phyloP scores from a whole-genome alignment of 35 echinoderm and acorn worm species.

The Ophioderma brevispina region DNA sequence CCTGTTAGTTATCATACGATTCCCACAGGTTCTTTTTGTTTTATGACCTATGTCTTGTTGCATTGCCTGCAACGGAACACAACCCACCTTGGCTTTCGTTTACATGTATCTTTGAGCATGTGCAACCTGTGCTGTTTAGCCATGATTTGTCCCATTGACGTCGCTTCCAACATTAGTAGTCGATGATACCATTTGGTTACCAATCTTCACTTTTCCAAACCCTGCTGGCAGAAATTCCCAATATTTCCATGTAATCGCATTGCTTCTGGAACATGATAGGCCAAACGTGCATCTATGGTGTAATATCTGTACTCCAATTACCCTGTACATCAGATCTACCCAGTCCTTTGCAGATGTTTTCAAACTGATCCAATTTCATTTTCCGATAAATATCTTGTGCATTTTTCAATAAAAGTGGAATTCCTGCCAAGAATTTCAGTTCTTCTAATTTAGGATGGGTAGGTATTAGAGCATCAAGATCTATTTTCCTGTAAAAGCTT shows the following conservation, averaged over 20 bases:
- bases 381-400: slow-evolving; percentile 8
- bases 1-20: too few species aligned
- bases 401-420: slow-evolving; percentile 49
- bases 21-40: slow-evolving; percentile 26
- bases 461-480: slow-evolving; percentile 60
- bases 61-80: slow-evolving; percentile 13
- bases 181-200: slow-evolving; percentile 57
- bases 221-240: slow-evolving; percentile 52
- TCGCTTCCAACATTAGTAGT: slow-evolving; percentile 33
- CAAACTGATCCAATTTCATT: slow-evolving; percentile 9
- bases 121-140: slow-evolving; percentile 35
- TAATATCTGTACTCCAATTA: slow-evolving; percentile 60
- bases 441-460: slow-evolving; percentile 55
- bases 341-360: slow-evolving; percentile 48
- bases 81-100: slow-evolving; percentile 23
- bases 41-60: slow-evolving; percentile 34
- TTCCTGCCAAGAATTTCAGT: slow-evolving; percentile 50
- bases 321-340: slow-evolving; percentile 20
- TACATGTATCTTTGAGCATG: neutral
- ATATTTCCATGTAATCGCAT: slow-evolving; percentile 59
- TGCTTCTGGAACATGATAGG: slow-evolving; percentile 49
- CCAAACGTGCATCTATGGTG: slow-evolving; percentile 75
- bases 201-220: slow-evolving; percentile 58
- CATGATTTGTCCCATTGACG: slow-evolving; percentile 32
- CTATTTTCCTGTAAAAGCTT: slow-evolving; percentile 34